A percentile compares a stretch with the other conserved stretches of the same genome.
Conservation (phyloP, 2,888 invertebrate species). For the Brenthis hecate region DNA sequence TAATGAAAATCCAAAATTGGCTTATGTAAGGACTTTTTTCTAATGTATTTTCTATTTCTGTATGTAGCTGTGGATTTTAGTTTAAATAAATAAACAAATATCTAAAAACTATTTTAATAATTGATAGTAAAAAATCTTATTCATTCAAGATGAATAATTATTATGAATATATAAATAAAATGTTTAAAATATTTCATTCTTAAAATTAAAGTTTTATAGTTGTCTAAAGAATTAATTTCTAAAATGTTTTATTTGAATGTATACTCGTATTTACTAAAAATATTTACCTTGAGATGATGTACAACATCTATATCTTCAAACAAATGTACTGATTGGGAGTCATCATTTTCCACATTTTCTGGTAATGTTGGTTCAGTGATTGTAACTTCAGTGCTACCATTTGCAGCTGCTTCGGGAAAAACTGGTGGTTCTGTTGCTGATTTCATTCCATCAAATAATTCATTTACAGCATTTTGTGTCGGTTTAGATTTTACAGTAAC, state of each 20-base stretch:
- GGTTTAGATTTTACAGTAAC: conserved; percentile 56
- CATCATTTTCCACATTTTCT: conserved; percentile 49
- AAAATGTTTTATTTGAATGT: no score
- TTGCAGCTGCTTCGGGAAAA: conserved; percentile 47
- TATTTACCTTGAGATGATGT: conserved; percentile 68
- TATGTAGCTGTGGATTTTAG: no score
- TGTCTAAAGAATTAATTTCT: no score
- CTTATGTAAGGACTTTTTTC: no score
- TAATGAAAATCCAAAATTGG: no score
- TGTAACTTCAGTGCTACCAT: conserved; percentile 43
- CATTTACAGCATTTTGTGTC: conserved; percentile 53
- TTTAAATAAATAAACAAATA: not conserved
- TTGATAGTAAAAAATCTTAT: no score
- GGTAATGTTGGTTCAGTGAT: conserved; percentile 44
- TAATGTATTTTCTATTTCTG: no score
- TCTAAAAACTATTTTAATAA: not conserved
- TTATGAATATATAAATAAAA: no score
- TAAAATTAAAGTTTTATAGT: no score
- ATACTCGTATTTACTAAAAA: not conserved
- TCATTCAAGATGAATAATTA: no score
- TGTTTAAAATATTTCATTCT: no score
- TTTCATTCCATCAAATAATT: conserved; percentile 58
- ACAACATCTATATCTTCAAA: conserved; percentile 75
- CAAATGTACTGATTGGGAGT: conserved; percentile 66
- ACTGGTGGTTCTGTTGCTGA: conserved; percentile 59